Percentiles rank a stretch among this genome's conserved stretches.
Evolutionary conservation across 1,140 invertebrate genomes (phyloP).

Genomic region (Hesperophylax magnus): DNA sequence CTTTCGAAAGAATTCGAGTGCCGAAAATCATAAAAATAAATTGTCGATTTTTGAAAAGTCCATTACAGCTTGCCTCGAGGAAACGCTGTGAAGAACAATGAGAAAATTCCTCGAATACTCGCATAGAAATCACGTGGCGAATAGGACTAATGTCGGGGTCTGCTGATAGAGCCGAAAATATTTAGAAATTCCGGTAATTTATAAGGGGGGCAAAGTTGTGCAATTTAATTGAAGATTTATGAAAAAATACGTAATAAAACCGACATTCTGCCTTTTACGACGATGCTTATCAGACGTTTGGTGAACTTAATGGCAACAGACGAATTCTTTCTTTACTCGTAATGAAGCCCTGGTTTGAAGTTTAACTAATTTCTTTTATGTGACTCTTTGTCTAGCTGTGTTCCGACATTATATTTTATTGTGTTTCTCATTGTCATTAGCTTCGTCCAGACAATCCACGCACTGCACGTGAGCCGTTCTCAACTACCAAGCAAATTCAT

Average conservation of each 20-base stretch:
- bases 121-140: slow-evolving; percentile 41
- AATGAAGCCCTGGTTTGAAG: slow-evolving; percentile 9
- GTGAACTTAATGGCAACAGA: slow-evolving; percentile 22
- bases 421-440: background rate
- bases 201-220: slow-evolving; percentile 34
- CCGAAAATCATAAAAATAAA: slow-evolving; percentile 49
- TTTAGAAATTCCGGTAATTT: slow-evolving; percentile 43
- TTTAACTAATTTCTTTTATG: slow-evolving; percentile 34
- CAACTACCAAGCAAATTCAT: background rate
- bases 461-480: no score
- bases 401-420: slow-evolving; percentile 22
- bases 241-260: slow-evolving; percentile 44
- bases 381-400: slow-evolving; percentile 15
- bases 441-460: background rate
- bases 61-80: slow-evolving; percentile 34
- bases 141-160: slow-evolving; percentile 2
- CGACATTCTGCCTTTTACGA: slow-evolving; percentile 41
- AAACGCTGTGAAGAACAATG: slow-evolving; percentile 44
- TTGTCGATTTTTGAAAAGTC: slow-evolving; percentile 43
- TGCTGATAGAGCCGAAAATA: slow-evolving; percentile 24
- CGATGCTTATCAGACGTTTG: slow-evolving; percentile 28
- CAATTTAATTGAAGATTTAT: slow-evolving; percentile 42
- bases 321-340: slow-evolving; percentile 25
- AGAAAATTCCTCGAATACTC: slow-evolving; percentile 42
- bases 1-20: slow-evolving; percentile 43